Conservation (phyloP, 2,113 vertebrate species). For the Rissa tridactyla region DNA sequence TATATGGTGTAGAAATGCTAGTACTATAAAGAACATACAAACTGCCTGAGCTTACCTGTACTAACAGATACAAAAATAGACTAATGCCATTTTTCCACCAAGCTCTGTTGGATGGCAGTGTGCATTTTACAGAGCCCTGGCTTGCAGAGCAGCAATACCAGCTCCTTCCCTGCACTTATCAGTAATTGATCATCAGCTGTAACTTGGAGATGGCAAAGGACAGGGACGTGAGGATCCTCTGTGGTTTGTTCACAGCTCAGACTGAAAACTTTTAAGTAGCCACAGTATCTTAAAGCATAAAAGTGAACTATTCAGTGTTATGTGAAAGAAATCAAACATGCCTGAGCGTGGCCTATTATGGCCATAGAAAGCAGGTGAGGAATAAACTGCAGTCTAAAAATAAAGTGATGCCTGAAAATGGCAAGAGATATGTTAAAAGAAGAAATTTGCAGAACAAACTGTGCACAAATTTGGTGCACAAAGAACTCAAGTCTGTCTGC, state of each 20-base stretch:
- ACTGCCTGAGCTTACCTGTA: background rate
- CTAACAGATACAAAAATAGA: background rate
- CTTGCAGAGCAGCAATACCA: background rate
- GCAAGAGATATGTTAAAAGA: background rate
- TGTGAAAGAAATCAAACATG: background rate
- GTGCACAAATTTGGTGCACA: background rate
- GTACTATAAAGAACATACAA: background rate
- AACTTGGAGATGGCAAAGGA: background rate
- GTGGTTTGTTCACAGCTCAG: background rate
- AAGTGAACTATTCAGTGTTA: background rate
- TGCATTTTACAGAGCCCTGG: background rate
- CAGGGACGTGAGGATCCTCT: background rate
- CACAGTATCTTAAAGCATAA: background rate
- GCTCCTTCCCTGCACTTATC: background rate
- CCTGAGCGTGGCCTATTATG: background rate
- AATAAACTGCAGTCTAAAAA: background rate
- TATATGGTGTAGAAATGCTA: background rate
- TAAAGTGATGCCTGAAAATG: background rate
- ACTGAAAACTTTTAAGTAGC: background rate
- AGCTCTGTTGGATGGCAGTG: background rate
- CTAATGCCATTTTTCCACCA: background rate
- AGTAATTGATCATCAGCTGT: background rate
- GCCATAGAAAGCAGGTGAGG: background rate
- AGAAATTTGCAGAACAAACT: background rate
- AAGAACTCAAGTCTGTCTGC: background rate